phyloP scores from a whole-genome alignment of 2,113 vertebrate genomes.

The Onychorhynchus coronatus region DNA sequence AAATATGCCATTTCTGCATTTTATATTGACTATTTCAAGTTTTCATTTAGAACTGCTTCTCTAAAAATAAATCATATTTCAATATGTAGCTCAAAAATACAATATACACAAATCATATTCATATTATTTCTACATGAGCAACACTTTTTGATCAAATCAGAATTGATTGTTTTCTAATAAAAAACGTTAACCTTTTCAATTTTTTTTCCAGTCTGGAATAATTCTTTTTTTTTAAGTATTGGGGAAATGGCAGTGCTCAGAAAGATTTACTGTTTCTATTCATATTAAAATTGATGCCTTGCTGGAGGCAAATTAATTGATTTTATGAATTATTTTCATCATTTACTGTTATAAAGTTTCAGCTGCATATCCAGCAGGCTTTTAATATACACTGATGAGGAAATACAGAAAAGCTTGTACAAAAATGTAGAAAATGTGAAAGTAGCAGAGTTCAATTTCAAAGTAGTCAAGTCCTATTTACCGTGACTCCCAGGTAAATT shows the following conservation, averaged over 20 bases:
- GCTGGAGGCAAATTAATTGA: slow-evolving; percentile 25
- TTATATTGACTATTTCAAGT: not conserved
- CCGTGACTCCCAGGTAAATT: not conserved
- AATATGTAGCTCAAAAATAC: not conserved
- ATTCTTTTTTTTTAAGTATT: not conserved
- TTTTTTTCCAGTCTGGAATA: not conserved
- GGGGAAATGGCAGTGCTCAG: not conserved
- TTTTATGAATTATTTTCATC: slow-evolving; percentile 21
- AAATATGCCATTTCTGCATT: not conserved
- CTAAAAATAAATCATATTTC: not conserved
- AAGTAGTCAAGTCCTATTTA: not conserved
- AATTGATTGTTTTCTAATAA: slow-evolving; percentile 7
- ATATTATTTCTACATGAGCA: not conserved
- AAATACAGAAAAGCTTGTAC: not conserved
- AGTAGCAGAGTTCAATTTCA: not conserved
- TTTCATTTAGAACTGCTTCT: not conserved
- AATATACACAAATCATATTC: not conserved
- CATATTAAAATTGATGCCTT: not conserved
- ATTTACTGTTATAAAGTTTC: not conserved
- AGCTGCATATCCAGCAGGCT: not conserved
- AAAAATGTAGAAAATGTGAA: not conserved
- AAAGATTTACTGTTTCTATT: not conserved
- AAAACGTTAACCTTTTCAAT: not conserved
- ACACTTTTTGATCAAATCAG: not conserved
- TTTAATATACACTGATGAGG: not conserved